Evolutionary conservation across 2,797 vertebrate species (phyloP).

Genomic region (Sebastes miniatus): DNA sequence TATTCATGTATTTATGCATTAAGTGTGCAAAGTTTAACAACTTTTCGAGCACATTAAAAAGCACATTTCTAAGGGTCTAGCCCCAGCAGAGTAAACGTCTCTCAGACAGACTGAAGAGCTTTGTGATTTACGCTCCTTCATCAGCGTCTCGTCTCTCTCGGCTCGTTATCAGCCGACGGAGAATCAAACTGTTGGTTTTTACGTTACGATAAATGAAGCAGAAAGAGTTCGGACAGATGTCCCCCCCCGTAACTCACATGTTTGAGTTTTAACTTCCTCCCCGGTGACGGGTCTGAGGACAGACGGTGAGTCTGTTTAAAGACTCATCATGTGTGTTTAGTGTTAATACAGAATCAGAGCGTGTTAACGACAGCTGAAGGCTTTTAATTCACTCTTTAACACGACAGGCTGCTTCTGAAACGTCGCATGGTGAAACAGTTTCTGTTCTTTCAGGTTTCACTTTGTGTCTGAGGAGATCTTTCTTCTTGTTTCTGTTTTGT

Average conservation of each 20-base stretch:
- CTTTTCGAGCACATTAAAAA: too few relatives aligned
- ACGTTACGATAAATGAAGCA: constrained; percentile 45
- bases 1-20: too few relatives aligned
- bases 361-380: constrained; percentile 39
- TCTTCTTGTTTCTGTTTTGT: too few relatives aligned
- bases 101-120: constrained; percentile 7
- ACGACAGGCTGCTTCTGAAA: too few relatives aligned
- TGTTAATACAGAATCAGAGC: constrained; percentile 65
- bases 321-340: constrained; percentile 53
- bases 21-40: too few relatives aligned
- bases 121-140: constrained; percentile 59
- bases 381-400: constrained; percentile 30
- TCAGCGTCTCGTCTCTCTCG: constrained; percentile 7
- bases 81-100: not conserved
- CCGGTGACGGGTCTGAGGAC: constrained; percentile 13
- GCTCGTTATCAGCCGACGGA: not conserved
- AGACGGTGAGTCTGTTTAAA: constrained; percentile 23
- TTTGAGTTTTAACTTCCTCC: constrained; percentile 24
- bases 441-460: too few relatives aligned
- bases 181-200: constrained; percentile 42
- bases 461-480: too few relatives aligned
- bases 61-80: too few relatives aligned
- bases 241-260: not conserved
- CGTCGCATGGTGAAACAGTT: not conserved
- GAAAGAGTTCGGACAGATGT: constrained; percentile 60